These are phyloP conservation scores for Glandiceps talaboti DNA, from an alignment of 53 echinoderm and acorn worm genomes.

Conservation along the genomic window DNA sequence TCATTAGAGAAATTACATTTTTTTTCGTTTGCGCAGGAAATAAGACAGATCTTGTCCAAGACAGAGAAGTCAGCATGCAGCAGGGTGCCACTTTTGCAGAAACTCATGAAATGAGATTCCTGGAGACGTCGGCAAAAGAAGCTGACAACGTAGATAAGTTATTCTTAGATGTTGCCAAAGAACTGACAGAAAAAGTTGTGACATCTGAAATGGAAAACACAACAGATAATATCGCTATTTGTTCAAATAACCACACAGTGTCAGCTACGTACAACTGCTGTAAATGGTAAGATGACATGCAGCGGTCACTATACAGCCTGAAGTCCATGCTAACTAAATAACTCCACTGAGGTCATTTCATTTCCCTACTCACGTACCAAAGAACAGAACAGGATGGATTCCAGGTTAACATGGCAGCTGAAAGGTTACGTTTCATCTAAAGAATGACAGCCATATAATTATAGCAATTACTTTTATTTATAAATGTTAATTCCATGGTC, in stretches of 20 bases:
- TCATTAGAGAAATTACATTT: too few relatives aligned
- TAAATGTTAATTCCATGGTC: too few relatives aligned
- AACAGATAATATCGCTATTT: not conserved
- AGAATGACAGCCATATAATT: too few relatives aligned
- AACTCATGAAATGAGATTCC: slow-evolving; percentile 69
- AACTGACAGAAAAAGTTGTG: slow-evolving; percentile 85
- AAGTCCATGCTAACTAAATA: too few relatives aligned
- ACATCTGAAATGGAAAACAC: slow-evolving; percentile 68
- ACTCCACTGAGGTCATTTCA: too few relatives aligned
- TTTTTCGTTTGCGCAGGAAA: slow-evolving; percentile 35
- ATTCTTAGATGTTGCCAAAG: slow-evolving; percentile 86
- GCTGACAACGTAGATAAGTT: slow-evolving; percentile 94
- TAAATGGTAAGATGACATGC: not conserved
- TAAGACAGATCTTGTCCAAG: slow-evolving; percentile 77
- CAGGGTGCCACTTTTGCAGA: slow-evolving; percentile 82
- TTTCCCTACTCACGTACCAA: too few relatives aligned
- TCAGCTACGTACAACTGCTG: not conserved
- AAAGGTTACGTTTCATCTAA: too few relatives aligned
- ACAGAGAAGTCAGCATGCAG: slow-evolving; percentile 71
- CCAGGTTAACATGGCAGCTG: too few relatives aligned
- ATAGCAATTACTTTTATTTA: too few relatives aligned
- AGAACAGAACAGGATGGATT: too few relatives aligned
- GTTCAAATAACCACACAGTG: not conserved
- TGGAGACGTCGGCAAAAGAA: slow-evolving; percentile 96
- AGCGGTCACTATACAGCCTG: not conserved